A percentile compares a stretch with the other conserved stretches of the same genome.
Evolutionary conservation across 2,888 invertebrate genomes (phyloP).

Genomic region (Monochamus alternatus): DNA sequence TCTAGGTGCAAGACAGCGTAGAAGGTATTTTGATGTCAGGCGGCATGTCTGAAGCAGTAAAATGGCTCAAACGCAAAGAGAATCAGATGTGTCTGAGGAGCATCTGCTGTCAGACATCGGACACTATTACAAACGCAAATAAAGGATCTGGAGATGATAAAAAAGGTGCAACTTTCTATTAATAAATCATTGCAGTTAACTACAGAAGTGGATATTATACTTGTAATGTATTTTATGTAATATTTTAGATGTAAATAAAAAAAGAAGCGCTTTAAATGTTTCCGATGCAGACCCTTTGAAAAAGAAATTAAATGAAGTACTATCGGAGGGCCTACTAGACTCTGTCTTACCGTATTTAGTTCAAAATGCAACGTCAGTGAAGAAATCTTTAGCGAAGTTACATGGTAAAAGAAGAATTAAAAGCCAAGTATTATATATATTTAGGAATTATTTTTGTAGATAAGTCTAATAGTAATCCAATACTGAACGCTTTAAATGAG

Average conservation of each 20-base stretch:
- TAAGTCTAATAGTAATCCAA: constrained; percentile 17
- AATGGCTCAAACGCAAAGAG: constrained; percentile 72
- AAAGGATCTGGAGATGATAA: constrained; percentile 52
- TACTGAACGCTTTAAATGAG: constrained; percentile 40
- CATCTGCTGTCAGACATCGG: constrained; percentile 61
- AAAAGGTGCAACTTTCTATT: constrained; percentile 45
- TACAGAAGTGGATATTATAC: not conserved
- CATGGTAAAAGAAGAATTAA: constrained; percentile 14
- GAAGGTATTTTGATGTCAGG: constrained; percentile 71
- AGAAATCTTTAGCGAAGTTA: constrained; percentile 64
- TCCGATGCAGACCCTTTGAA: constrained; percentile 59
- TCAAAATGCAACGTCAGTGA: constrained; percentile 56
- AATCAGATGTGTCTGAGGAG: constrained; percentile 65
- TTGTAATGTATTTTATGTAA: not conserved
- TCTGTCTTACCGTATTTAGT: constrained; percentile 86
- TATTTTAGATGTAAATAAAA: constrained; percentile 37
- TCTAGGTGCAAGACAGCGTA: constrained; percentile 69
- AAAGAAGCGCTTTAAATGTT: constrained; percentile 38
- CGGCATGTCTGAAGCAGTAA: constrained; percentile 70
- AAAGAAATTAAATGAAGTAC: constrained; percentile 73
- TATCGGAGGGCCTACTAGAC: constrained; percentile 88
- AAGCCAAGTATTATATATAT: no score
- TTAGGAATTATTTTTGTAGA: constrained; percentile 10
- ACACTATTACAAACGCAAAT: constrained; percentile 39
- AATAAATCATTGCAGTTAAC: constrained; percentile 4